Base-by-base conservation (phyloP, 2,888 invertebrate genomes). In the Drepanosiphum platanoidis region DNA sequence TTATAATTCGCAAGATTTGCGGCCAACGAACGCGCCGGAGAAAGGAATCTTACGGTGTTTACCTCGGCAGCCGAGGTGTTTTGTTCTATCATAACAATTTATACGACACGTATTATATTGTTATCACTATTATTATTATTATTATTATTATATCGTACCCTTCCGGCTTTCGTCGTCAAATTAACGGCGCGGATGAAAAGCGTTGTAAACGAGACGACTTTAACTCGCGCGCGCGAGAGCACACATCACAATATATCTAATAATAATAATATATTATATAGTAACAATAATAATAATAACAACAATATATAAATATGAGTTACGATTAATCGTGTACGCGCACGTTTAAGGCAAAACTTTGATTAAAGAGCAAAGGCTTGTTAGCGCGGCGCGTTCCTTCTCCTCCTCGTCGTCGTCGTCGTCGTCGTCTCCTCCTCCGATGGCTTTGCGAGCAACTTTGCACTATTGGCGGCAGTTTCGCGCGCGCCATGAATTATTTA, bases 311-410 rank as follows among this genome's bases (percentile, higher is more conserved):
- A 42, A 13, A 42, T 66, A 66, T 32, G 32, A 66, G 32, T 61
- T 58, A 13, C 71, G 70, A 82, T 82, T 82, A 82, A 82, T 82
- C 74, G 74, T 42, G 42, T 61, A 22, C 18, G 9, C 64, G 30
- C 34, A 46, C 68, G 75, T 84, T 84, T 75, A 77, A 84, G 36
- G 68, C 46, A 7, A 75, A 84, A 84, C 83, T 84, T 84, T 84
- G 75, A 84, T 84, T 84, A 84, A 84, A 84, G 74, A 84, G 75
- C 66, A 84, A 84, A 58, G 64, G 75, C 83, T 75, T 75, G 82
- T 83, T 83, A 64, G 32, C 36, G 58, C 5, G 18, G 8, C 58
- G 3, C 18, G n/a, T n/a, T n/a, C n/a, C n/a, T n/a, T n/a, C n/a
- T 61, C 61, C n/a, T 61, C 61, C 42, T 9, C 39, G 18, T 1